phyloP scores from a whole-genome alignment of 2,888 invertebrate species.

The Xiphydria camelus region DNA sequence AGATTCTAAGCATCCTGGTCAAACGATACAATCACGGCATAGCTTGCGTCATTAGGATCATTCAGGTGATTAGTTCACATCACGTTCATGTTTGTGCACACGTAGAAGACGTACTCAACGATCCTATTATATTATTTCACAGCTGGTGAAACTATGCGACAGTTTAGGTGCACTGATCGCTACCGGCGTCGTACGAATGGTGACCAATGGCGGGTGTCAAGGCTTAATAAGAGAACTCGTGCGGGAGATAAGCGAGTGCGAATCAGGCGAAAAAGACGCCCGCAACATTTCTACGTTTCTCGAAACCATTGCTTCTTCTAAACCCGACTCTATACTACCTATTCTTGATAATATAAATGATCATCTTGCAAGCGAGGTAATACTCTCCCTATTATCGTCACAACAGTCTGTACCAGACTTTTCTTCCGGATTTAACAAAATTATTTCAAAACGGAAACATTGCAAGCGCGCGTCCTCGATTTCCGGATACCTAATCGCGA shows the following conservation, averaged over 20 bases:
- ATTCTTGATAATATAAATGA: slow-evolving; percentile 45
- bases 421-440: neutral
- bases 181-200: slow-evolving; percentile 71
- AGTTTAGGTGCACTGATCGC: slow-evolving; percentile 71
- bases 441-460: too few relatives aligned
- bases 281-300: slow-evolving; percentile 47
- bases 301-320: slow-evolving; percentile 37
- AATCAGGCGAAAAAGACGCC: slow-evolving; percentile 62
- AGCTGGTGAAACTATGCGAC: slow-evolving; percentile 77
- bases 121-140: too few relatives aligned
- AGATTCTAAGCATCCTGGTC: slow-evolving; percentile 79
- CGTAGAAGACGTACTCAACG: too few relatives aligned
- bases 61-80: slow-evolving; percentile 55
- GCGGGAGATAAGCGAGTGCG: slow-evolving; percentile 72
- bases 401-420: too few relatives aligned
- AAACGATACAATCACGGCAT: slow-evolving; percentile 84
- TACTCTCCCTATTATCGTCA: slow-evolving; percentile 5
- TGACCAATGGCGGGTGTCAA: slow-evolving; percentile 68
- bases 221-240: slow-evolving; percentile 75
- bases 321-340: slow-evolving; percentile 43
- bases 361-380: slow-evolving; percentile 44
- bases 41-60: slow-evolving; percentile 73
- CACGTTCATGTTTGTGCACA: too few relatives aligned
- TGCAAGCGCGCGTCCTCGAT: too few relatives aligned
- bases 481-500: too few relatives aligned